Percentiles rank a stretch among this genome's conserved stretches.
These are phyloP conservation scores for Oligia latruncula DNA, from an alignment of 2,888 invertebrate genomes.

Conservation along the genomic window DNA sequence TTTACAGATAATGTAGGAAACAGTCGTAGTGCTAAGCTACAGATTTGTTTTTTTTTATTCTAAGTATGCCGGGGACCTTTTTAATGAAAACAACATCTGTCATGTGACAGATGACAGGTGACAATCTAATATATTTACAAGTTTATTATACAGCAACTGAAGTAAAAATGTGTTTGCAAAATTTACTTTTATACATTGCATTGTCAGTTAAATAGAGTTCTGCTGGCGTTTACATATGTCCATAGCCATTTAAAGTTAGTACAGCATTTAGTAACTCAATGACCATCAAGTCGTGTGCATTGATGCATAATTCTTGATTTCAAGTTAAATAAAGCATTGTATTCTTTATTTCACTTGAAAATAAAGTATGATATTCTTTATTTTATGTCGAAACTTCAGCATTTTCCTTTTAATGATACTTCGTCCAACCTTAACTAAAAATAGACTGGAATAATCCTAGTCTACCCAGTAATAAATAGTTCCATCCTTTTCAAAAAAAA, in stretches of 20 bases:
- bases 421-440: background rate
- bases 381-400: background rate
- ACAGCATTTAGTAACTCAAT: background rate
- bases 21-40: too few species aligned
- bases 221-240: background rate
- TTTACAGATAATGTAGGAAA: constrained; percentile 14
- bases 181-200: too few species aligned
- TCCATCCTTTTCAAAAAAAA: too few species aligned
- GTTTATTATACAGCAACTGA: background rate
- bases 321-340: background rate
- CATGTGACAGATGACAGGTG: background rate
- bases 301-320: background rate
- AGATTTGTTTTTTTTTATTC: background rate
- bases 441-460: background rate
- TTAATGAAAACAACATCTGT: background rate
- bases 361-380: background rate
- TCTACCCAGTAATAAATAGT: background rate
- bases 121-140: background rate
- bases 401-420: background rate
- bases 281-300: background rate
- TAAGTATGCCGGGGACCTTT: background rate
- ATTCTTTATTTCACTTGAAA: background rate
- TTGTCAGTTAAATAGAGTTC: background rate
- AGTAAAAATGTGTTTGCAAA: background rate
- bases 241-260: background rate